Evolutionary conservation across 2,113 vertebrate genomes (phyloP).

Genomic region (Patagioenas fasciata): DNA sequence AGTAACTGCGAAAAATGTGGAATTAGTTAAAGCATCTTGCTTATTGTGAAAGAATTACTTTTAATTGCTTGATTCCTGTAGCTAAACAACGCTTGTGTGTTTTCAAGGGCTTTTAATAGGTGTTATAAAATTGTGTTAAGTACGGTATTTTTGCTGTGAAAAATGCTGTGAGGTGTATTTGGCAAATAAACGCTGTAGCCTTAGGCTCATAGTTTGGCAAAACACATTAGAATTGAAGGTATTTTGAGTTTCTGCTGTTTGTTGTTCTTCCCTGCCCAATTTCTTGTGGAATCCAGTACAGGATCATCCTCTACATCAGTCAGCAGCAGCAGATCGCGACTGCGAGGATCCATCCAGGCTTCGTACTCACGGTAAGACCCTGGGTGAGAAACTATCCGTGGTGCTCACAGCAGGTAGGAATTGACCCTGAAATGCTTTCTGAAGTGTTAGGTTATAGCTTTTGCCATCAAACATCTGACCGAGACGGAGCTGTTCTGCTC

Average conservation of each 20-base stretch:
- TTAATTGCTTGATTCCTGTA: neutral
- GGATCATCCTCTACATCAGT: constrained; percentile 91
- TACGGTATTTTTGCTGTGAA: neutral
- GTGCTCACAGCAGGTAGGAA: neutral
- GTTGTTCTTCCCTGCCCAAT: neutral
- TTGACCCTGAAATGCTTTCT: neutral
- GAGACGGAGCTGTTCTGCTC: neutral
- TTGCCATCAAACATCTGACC: neutral
- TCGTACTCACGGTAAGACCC: constrained; percentile 87
- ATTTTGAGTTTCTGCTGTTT: constrained; percentile 2
- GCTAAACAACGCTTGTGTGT: neutral
- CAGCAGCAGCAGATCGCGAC: constrained; percentile 89
- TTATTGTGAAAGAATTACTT: neutral
- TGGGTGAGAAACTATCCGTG: neutral
- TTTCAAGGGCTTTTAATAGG: neutral
- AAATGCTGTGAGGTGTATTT: neutral
- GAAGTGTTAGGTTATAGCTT: neutral
- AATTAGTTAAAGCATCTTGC: neutral
- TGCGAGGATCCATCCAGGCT: constrained; percentile 86
- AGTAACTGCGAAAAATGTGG: neutral
- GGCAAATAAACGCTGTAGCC: neutral
- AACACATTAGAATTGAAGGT: neutral
- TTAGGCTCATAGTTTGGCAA: neutral
- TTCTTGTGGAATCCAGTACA: constrained; percentile 84
- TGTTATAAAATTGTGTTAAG: neutral